A percentile compares a stretch with the other conserved stretches of the same genome.
Conservation (phyloP, 2,888 invertebrate genomes). For the Pterobdella sp. region DNA sequence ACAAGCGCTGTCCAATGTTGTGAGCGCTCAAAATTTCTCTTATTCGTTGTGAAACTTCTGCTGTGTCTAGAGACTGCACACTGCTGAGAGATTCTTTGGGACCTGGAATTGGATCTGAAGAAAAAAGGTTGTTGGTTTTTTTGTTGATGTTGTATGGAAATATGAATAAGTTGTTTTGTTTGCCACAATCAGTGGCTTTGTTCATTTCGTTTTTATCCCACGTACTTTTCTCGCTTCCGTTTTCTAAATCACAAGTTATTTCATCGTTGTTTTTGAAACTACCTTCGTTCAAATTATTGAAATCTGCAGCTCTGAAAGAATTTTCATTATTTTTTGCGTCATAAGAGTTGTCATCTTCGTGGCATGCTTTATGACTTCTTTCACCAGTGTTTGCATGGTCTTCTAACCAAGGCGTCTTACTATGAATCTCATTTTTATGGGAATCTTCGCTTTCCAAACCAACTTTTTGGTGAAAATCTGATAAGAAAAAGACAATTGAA, state of each 20-base stretch:
- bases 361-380: neutral
- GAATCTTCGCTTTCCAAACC: too few species aligned
- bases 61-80: constrained; percentile 66
- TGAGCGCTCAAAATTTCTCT: constrained; percentile 87
- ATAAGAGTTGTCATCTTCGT: neutral
- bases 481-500: too few species aligned
- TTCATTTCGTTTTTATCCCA: constrained; percentile 10
- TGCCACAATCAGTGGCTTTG: neutral
- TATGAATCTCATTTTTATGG: too few species aligned
- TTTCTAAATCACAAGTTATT: constrained; percentile 16
- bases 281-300: neutral
- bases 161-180: neutral
- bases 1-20: constrained; percentile 94
- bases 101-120: constrained; percentile 11
- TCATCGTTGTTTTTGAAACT: neutral
- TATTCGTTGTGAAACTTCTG: constrained; percentile 80
- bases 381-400: neutral
- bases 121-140: neutral
- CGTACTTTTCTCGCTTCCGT: constrained; percentile 17
- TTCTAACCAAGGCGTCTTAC: too few species aligned
- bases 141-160: neutral
- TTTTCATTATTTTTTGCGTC: constrained; percentile 1
- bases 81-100: constrained; percentile 21
- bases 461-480: too few species aligned
- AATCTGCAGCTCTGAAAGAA: neutral